These are phyloP conservation scores for Syngnathus rostellatus DNA, from an alignment of 2,797 vertebrate species.

Conservation along the genomic window DNA sequence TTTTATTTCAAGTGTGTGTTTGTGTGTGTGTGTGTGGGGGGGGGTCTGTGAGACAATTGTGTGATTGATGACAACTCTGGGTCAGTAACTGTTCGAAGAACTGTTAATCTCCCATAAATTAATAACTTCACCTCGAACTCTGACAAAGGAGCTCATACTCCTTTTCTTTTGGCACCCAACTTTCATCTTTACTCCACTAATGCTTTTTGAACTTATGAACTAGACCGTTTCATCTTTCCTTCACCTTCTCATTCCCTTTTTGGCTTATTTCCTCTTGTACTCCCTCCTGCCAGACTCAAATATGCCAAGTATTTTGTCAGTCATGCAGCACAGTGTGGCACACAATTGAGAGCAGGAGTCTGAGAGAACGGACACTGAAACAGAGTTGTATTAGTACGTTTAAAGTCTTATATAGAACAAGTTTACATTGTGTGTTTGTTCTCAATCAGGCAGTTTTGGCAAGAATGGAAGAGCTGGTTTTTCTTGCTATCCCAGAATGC, in stretches of 20 bases:
- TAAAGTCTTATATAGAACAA: background rate
- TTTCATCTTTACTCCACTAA: slow-evolving; percentile 4
- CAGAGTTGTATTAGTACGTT: background rate
- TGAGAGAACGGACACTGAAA: background rate
- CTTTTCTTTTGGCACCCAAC: slow-evolving; percentile 6
- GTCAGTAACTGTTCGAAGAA: background rate
- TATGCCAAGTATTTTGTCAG: slow-evolving; percentile 18
- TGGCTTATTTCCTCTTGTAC: slow-evolving; percentile 17
- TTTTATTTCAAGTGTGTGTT: background rate
- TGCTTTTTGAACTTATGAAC: background rate
- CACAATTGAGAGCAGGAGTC: background rate
- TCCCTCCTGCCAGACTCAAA: slow-evolving; percentile 14
- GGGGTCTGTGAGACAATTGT: background rate
- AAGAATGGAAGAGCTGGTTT: background rate
- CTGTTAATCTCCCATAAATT: background rate
- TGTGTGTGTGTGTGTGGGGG: too few species aligned
- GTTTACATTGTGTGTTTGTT: background rate
- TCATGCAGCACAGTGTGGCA: background rate
- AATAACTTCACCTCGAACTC: background rate
- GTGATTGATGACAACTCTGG: background rate
- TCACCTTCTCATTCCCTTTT: slow-evolving; percentile 16
- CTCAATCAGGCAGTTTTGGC: background rate
- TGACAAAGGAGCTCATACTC: background rate
- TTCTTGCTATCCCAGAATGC: background rate
- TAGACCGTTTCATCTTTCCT: slow-evolving; percentile 3